Base-by-base conservation (phyloP, 1,140 invertebrate genomes). In the Lerema accius region DNA sequence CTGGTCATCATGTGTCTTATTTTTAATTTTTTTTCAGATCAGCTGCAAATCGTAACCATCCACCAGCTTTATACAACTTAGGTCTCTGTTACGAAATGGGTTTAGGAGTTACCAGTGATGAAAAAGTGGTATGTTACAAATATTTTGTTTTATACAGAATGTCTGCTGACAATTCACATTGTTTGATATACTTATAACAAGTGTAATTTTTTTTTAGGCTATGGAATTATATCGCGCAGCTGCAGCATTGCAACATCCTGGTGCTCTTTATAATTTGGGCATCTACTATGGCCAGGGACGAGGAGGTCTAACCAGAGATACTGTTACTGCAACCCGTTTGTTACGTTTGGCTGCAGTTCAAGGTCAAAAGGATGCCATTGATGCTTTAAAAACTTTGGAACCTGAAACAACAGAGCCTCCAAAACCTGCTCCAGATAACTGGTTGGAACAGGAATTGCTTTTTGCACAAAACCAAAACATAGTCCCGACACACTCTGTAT, bases 231-330 rank as follows among this genome's bases (percentile, higher is more conserved):
- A 94, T 70, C 80, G 86, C 55, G 83, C 86, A 53, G 94, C 93
- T 17, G 92, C 93, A n/a, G 76, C 91, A 11, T 71, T 84, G 45
- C 92, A 93, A 17, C 93, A 94, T 76, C 84, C 93, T 1, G 91
- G 91, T 65, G 94, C 94, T 0, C 89, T 93, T 58, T 94, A 94
- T 76, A 94, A 94, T 68, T 82, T 94, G 26, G 93, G 92, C 6
- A 91, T 94, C 39, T 94, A 92, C 68, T 89, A 94, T 80, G 93
- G 92, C 5, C 93, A 94, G 78, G 94, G 94, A 1, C 86, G 89
- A 65, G 94, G 93, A 17, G 93, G 92, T 0, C 76, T 94, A 0
- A 50, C 79, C 7, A 66, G 79, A 6, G 89, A 94, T 66, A 62
- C 72, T 10, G 73, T 77, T 14, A 90, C 71, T 5, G 93, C 93